A percentile compares a stretch with the other conserved stretches of the same genome.
Evolutionary conservation across 1,140 invertebrate genomes (phyloP).

Genomic region (Tetragnatha versicolor): DNA sequence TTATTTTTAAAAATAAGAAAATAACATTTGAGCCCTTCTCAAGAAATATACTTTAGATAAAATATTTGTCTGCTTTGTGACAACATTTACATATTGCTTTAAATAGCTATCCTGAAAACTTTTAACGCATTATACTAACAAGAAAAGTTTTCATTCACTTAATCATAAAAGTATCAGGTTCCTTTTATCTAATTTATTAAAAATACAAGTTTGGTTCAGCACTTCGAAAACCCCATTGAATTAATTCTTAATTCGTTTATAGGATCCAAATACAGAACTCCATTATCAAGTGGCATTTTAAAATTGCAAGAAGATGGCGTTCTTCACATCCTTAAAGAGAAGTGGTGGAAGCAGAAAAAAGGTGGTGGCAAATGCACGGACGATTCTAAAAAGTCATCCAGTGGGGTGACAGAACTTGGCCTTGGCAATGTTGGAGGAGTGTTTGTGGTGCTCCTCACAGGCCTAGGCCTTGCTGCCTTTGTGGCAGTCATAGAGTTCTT

Average conservation of each 20-base stretch:
- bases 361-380: conserved; percentile 59
- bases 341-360: conserved; percentile 63
- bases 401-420: conserved; percentile 59
- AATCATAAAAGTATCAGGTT: no score
- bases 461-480: conserved; percentile 62
- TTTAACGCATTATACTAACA: no score
- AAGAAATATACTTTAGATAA: no score
- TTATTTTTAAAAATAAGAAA: no score
- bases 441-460: conserved; percentile 68
- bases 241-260: neutral
- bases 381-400: conserved; percentile 57
- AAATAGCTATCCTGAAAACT: no score
- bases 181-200: no score
- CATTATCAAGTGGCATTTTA: conserved; percentile 64
- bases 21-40: no score
- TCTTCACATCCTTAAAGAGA: conserved; percentile 64
- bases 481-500: conserved; percentile 58
- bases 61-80: no score
- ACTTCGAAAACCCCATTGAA: no score
- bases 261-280: conserved; percentile 54
- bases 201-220: no score
- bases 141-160: no score
- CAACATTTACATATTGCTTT: no score
- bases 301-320: conserved; percentile 66
- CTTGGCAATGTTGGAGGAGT: conserved; percentile 66